These are phyloP conservation scores for Smithornis capensis DNA, from an alignment of 2,113 vertebrate genomes.

Conservation along the genomic window DNA sequence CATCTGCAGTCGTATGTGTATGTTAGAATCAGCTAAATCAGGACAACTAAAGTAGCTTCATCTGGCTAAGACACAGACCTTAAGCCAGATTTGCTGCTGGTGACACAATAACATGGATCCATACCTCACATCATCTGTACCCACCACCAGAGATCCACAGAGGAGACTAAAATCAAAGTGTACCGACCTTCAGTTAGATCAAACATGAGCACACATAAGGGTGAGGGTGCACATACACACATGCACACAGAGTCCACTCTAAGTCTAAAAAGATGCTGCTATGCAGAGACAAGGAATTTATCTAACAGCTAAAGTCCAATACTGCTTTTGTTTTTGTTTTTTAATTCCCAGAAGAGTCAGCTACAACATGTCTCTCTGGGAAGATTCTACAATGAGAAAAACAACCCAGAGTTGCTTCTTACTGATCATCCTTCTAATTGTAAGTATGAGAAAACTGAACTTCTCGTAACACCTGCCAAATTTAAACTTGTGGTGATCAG, in stretches of 20 bases:
- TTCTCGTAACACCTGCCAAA: not conserved
- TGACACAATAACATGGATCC: no score
- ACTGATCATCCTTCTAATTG: conserved; percentile 61
- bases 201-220: not conserved
- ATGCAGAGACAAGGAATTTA: not conserved
- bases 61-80: not conserved
- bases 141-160: not conserved
- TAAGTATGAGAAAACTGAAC: conserved; percentile 52
- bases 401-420: conserved; percentile 49
- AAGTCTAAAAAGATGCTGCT: not conserved
- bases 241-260: not conserved
- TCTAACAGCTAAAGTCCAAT: not conserved
- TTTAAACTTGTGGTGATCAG: not conserved
- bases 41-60: not conserved
- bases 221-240: no score
- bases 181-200: not conserved
- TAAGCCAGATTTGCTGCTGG: not conserved
- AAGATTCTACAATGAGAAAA: conserved; percentile 59
- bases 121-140: not conserved
- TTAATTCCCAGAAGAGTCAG: conserved; percentile 25
- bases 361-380: not conserved
- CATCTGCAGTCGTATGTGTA: not conserved
- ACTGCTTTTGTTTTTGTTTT: not conserved
- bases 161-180: not conserved
- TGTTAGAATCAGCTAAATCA: not conserved